Conservation (phyloP, 2,113 vertebrate genomes). For the Microtus ochrogaster region DNA sequence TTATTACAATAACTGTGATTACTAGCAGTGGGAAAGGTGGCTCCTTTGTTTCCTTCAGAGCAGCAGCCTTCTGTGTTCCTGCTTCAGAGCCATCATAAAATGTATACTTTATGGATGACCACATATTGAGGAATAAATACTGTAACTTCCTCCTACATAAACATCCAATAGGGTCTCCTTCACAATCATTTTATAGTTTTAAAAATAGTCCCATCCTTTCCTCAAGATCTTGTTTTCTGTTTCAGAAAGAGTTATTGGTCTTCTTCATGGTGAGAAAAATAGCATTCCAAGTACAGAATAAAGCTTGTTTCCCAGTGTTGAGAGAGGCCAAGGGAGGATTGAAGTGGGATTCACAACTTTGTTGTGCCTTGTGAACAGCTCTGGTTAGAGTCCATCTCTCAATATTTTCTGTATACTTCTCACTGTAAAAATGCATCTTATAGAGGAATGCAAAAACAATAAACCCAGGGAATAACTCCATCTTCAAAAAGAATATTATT, state of each 20-base stretch:
- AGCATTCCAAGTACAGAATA: neutral
- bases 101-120: constrained; percentile 9
- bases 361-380: neutral
- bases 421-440: neutral
- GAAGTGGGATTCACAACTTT: neutral
- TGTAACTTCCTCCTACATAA: constrained; percentile 42
- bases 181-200: constrained; percentile 63
- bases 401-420: neutral
- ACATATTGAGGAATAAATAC: constrained; percentile 57
- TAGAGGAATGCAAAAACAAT: neutral
- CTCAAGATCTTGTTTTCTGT: constrained; percentile 44
- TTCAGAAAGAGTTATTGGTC: constrained; percentile 50
- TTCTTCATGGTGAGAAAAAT: constrained; percentile 61
- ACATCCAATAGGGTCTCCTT: constrained; percentile 33
- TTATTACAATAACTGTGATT: constrained; percentile 52
- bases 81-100: constrained; percentile 33
- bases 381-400: neutral
- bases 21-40: constrained; percentile 14
- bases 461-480: neutral
- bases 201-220: constrained; percentile 56
- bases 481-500: neutral
- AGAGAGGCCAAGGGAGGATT: neutral
- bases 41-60: constrained; percentile 47
- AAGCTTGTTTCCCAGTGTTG: neutral
- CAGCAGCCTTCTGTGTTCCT: neutral